Percentiles rank a stretch among this genome's conserved stretches.
These are phyloP conservation scores for Aplysia californica DNA, from an alignment of 1,140 invertebrate species.

Conservation along the genomic window DNA sequence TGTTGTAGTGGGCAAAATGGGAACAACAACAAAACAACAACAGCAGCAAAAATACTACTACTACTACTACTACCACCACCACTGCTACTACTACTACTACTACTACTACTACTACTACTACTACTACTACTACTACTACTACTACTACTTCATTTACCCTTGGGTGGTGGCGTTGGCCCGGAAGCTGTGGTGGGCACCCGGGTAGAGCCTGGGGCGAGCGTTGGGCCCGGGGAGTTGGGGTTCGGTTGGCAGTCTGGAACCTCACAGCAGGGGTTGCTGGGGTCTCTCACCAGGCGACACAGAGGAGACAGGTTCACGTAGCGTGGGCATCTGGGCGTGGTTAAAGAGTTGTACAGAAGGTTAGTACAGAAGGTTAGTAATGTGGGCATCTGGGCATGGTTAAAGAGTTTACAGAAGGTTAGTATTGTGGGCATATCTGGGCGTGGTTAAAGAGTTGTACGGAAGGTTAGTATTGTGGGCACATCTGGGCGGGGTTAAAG, in stretches of 20 bases:
- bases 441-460: background rate
- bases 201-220: background rate
- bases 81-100: conserved; percentile 11
- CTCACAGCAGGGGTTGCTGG: conserved; percentile 51
- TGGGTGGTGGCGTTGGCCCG: background rate
- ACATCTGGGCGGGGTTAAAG: too few species aligned
- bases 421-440: conserved; percentile 52
- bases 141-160: background rate
- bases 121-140: conserved; percentile 18
- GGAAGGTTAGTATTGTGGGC: too few species aligned
- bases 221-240: conserved; percentile 1
- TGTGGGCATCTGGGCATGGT: too few species aligned
- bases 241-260: conserved; percentile 41
- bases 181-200: background rate
- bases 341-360: too few species aligned
- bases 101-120: conserved; percentile 19
- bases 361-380: too few species aligned
- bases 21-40: too few species aligned
- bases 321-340: conserved; percentile 45
- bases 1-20: too few species aligned
- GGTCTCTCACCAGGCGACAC: conserved; percentile 47
- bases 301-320: conserved; percentile 46
- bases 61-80: background rate
- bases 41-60: background rate
- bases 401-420: too few species aligned